Evolutionary conservation across 2,888 invertebrate species (phyloP).

Genomic region (Lissocephala sabroskyi): DNA sequence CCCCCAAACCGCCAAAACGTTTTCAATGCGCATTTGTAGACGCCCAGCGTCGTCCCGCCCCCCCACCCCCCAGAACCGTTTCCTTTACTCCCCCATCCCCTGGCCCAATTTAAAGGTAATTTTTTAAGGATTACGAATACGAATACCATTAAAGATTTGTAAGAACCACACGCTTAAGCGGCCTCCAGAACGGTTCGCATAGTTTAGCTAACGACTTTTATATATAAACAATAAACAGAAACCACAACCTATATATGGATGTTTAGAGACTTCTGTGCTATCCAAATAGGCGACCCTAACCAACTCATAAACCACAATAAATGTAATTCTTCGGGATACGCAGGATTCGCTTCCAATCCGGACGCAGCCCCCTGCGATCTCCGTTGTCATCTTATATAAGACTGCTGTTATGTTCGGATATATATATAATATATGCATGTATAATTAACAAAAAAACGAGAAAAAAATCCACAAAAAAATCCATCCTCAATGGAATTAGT

Average conservation of each 20-base stretch:
- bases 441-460: conserved; percentile 57
- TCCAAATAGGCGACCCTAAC: conserved; percentile 22
- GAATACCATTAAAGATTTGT: no score
- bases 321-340: conserved; percentile 46
- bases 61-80: no score
- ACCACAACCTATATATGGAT: no score
- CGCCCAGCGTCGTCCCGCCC: conserved; percentile 58
- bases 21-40: conserved; percentile 58
- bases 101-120: no score
- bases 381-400: conserved; percentile 71
- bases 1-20: conserved; percentile 60
- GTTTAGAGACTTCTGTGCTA: conserved; percentile 25
- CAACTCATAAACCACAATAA: conserved; percentile 59
- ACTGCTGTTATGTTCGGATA: conserved; percentile 73
- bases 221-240: conserved; percentile 23
- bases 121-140: conserved; percentile 12
- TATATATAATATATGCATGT: conserved; percentile 67
- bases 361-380: conserved; percentile 12
- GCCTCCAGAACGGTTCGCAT: conserved; percentile 25
- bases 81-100: no score
- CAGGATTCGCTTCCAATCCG: conserved; percentile 2
- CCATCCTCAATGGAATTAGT: conserved; percentile 14
- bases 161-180: conserved; percentile 53
- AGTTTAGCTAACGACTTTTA: conserved; percentile 49
- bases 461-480: conserved; percentile 29